Evolutionary conservation across 2,797 vertebrate genomes (phyloP), one percentile per base, ranked within the genome.

Genomic region (Arremon aurantiirostris): DNA sequence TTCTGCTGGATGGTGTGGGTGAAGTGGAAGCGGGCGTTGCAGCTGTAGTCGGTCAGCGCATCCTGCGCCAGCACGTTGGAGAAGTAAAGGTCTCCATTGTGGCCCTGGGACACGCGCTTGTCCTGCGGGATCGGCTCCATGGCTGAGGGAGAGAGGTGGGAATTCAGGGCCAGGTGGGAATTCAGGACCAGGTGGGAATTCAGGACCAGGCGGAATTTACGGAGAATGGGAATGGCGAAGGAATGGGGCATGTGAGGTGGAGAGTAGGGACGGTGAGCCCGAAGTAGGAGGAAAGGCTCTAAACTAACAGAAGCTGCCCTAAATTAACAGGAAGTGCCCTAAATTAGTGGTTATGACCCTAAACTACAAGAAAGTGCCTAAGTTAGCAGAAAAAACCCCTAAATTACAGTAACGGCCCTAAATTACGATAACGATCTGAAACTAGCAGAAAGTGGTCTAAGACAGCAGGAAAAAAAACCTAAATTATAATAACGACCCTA

Each of bases 1-100:
- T 99, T 99, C 98, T 99, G 99, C 97, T 99, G 99, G 94, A 99
- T 99, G 97, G 99, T 99, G 97, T 99, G 98, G 44, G 99, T 99
- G 97, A 99, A 99, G 86, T 98, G 98, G 97, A 99, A 99, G 69
- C 99, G 99, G 1, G 99, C 99, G 0, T 99, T 99, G 97, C 99
- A 99, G 98, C 99, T 99, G 97, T 99, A 99, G 98, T 99, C 99
- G 0, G 97, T 98, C 72, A 97, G 97, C 76, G 98, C 98, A 7
- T 99, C 99, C 92, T 98, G 98, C 24, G 98, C 97, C 94, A 99
- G 60, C 35, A 99, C 99, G 2, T 99, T 99, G 86, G 99, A 99
- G 98, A 99, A 99, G 95, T 99, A 99, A 18, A 99, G 98, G 97
- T 99, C 99, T 2, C 99, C 99, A 0, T 99, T 99, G 76, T 99